Base-by-base conservation (phyloP, 2,797 vertebrate genomes). In the Malurus splendens region DNA sequence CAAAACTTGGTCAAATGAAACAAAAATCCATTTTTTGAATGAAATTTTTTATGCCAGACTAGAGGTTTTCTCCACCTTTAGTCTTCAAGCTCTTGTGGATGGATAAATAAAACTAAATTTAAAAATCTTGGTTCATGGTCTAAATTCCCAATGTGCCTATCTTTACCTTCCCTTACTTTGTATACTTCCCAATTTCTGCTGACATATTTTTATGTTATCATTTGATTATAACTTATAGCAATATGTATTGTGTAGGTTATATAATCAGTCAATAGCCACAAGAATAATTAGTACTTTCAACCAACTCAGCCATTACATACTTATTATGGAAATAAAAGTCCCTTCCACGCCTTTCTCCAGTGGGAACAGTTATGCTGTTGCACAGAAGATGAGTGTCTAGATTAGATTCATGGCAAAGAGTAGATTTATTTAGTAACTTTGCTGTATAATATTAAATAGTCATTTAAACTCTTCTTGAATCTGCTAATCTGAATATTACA, bases 261-360 rank as follows among this genome's bases (percentile, higher is more conserved):
- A 50, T 3, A 28, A 62, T 18, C 5, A 57, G 33, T 32, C 24
- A 15, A 8, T 47, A 75, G 2, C 4, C 10, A 44, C 14, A 7
- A 47, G 3, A 14, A 17, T 36, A 76, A 24, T 30, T 20, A 14
- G 2, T 1, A 30, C 15, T 82, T 76, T 45, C 65, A 7, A 45
- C 14, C 14, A 76, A 33, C 2, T 13, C 6, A 5, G 1, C 3
- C 44, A n/a, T 11, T 59, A 7, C 5, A 23, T 10, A 9, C 1
- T 47, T 56, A 27, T 5, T 14, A 27, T 19, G 61, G 30, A 68
- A 47, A 25, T 22, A 32, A 24, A 67, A 33, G 6, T 55, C 4
- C 2, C 5, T 6, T 36, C 15, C 12, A 10, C 3, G 3, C 4
- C 5, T 78, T 51, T 82, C 27, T 54, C 25, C 32, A 14, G 12